Base-by-base conservation (phyloP, 2,797 vertebrate genomes). In the Coreius guichenoti region DNA sequence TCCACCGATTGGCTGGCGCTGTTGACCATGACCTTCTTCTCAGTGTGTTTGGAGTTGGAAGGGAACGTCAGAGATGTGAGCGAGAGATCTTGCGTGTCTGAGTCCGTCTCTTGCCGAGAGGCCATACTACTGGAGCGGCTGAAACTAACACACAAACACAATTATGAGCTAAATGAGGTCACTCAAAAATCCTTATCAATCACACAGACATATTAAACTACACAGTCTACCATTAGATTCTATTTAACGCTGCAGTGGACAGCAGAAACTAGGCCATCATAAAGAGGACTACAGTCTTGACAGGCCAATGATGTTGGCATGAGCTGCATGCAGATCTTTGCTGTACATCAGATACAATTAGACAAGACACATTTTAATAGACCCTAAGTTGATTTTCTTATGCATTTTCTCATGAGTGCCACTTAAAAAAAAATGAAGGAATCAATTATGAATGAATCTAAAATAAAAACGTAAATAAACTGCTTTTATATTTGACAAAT, bases 51-150 rank as follows among this genome's bases (percentile, higher is more conserved):
- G 54, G 95, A 94, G 88, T 95, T 95, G 81, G 94, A 95, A 1
- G 43, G 54, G 49, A 87, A 74, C 43, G 82, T 81, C 36, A 91
- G 88, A 29, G 92, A 88, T 36, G 91, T 89, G 83, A 91, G 56
- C 6, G 93, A 76, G 80, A 96, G 92, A 89, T 98, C 97, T 92
- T 97, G 98, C 0, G 96, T 95, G 90, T 98, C 97, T 7, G 97
- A 98, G 92, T 98, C 98, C 3, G 96, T 96, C 91, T 99, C 97
- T 93, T 97, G 97, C 93, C 97, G 98, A 91, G 98, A 97, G 92
- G 97, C 96, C 98, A 99, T 98, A 93, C 96, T 98, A 94, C 95
- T 96, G 91, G 97, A 96, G 91, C 95, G 96, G 89, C 96, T 97
- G 94, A 94, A 95, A 91, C 98, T 99, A 92, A 49, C 90, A 21